Evolutionary conservation across 2,888 invertebrate genomes (phyloP).

Genomic region (Andrena minutula): DNA sequence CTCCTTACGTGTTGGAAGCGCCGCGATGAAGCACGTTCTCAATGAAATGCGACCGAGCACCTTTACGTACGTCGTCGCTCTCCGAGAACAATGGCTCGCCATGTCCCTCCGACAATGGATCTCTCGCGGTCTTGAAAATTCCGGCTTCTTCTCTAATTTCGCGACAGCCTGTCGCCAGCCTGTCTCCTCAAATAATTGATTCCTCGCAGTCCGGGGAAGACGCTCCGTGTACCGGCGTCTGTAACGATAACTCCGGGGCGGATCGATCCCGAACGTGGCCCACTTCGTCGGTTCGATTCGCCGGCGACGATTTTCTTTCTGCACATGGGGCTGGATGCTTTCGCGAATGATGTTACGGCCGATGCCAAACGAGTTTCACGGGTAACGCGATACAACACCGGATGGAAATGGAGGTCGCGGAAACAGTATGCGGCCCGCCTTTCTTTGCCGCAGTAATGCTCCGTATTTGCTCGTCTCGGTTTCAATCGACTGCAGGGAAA

Average conservation of each 20-base stretch:
- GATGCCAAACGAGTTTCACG: slow-evolving; percentile 44
- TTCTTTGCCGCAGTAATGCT: slow-evolving; percentile 49
- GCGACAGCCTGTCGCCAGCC: too few species aligned
- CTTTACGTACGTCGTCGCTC: slow-evolving; percentile 4
- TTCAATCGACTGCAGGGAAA: slow-evolving; percentile 48
- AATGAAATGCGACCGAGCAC: slow-evolving; percentile 30
- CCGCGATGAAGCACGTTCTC: slow-evolving; percentile 46
- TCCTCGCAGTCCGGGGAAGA: not conserved
- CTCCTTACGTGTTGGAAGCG: slow-evolving; percentile 16
- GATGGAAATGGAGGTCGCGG: slow-evolving; percentile 54
- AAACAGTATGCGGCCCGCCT: slow-evolving; percentile 40
- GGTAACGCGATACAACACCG: slow-evolving; percentile 41
- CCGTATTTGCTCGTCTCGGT: slow-evolving; percentile 51
- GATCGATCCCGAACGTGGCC: slow-evolving; percentile 44
- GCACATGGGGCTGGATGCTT: slow-evolving; percentile 19
- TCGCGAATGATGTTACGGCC: slow-evolving; percentile 38
- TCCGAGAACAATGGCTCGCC: not conserved
- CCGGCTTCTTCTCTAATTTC: too few species aligned
- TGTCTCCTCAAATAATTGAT: not conserved
- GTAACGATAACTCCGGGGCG: slow-evolving; percentile 7
- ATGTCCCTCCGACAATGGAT: not conserved
- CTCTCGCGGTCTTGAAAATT: not conserved
- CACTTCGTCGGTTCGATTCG: slow-evolving; percentile 41
- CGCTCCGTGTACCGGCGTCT: not conserved
- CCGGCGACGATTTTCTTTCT: slow-evolving; percentile 41